A percentile compares a stretch with the other conserved stretches of the same genome.
Evolutionary conservation across 1,140 invertebrate genomes (phyloP).

Genomic region (Drosophila subpulchrella): DNA sequence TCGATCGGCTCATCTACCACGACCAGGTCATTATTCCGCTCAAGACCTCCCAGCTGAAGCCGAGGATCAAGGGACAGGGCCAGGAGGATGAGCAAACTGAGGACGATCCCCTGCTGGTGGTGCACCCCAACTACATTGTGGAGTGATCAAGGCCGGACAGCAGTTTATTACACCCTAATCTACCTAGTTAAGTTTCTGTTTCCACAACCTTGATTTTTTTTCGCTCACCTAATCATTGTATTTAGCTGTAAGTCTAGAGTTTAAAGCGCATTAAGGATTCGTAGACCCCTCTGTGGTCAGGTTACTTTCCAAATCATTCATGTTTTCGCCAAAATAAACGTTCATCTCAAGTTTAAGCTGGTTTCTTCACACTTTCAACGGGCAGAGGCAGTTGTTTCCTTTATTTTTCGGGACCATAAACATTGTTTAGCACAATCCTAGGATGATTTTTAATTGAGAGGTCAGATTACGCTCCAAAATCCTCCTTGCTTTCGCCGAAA

Average conservation of each 20-base stretch:
- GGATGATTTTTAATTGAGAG: too few species aligned
- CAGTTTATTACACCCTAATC: neutral
- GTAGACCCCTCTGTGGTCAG: neutral
- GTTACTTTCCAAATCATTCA: constrained; percentile 5
- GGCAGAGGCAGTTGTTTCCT: too few species aligned
- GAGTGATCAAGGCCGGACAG: constrained; percentile 84
- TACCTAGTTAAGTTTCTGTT: constrained; percentile 13
- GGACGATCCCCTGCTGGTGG: constrained; percentile 95
- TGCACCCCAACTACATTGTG: constrained; percentile 97
- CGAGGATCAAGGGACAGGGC: constrained; percentile 84
- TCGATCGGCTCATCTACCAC: constrained; percentile 96
- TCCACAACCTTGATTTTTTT: constrained; percentile 12
- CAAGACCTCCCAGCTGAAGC: constrained; percentile 88
- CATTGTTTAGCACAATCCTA: too few species aligned
- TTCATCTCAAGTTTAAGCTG: constrained; percentile 16
- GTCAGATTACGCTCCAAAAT: neutral
- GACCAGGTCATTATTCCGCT: constrained; percentile 97
- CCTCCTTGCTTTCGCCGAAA: constrained; percentile 1
- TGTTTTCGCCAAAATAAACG: constrained; percentile 28
- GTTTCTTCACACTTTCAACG: neutral
- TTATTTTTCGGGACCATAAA: constrained; percentile 13
- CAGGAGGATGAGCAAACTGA: constrained; percentile 86
- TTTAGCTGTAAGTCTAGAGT: constrained; percentile 20
- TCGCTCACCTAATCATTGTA: constrained; percentile 5
- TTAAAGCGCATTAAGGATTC: constrained; percentile 4